These are phyloP conservation scores for Cyprinodon brontotheroides DNA, from an alignment of 2,113 vertebrate species.

Conservation along the genomic window DNA sequence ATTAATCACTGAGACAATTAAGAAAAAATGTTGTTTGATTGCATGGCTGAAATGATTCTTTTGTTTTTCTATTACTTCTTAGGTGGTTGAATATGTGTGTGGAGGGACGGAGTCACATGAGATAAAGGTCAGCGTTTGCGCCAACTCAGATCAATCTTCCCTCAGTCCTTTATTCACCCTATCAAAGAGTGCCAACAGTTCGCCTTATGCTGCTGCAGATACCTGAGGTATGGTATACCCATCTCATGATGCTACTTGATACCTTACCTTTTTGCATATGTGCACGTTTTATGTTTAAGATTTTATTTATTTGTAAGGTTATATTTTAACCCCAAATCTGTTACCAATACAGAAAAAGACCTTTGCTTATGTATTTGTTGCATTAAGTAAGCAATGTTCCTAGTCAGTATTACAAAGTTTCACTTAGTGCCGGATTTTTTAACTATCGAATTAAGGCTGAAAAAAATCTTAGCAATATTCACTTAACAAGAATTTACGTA, in stretches of 20 bases:
- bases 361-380: neutral
- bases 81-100: conserved; percentile 1
- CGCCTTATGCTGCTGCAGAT: too few relatives aligned
- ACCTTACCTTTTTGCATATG: neutral
- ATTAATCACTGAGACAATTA: conserved; percentile 2
- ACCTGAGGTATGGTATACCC: too few relatives aligned
- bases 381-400: neutral
- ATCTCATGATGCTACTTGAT: too few relatives aligned
- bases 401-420: neutral
- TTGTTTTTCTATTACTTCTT: conserved; percentile 10
- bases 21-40: conserved; percentile 16
- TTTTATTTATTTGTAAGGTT: neutral
- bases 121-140: conserved; percentile 20
- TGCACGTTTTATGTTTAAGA: neutral
- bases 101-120: conserved; percentile 8
- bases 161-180: neutral
- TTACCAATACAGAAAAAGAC: too few relatives aligned
- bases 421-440: neutral
- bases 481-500: neutral
- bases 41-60: conserved; percentile 5
- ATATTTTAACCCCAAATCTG: neutral
- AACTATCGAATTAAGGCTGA: neutral
- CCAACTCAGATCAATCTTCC: neutral
- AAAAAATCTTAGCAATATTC: neutral
- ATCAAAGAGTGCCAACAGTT: neutral